Conservation (phyloP, 2,113 vertebrate genomes). For the Nibea albiflora region DNA sequence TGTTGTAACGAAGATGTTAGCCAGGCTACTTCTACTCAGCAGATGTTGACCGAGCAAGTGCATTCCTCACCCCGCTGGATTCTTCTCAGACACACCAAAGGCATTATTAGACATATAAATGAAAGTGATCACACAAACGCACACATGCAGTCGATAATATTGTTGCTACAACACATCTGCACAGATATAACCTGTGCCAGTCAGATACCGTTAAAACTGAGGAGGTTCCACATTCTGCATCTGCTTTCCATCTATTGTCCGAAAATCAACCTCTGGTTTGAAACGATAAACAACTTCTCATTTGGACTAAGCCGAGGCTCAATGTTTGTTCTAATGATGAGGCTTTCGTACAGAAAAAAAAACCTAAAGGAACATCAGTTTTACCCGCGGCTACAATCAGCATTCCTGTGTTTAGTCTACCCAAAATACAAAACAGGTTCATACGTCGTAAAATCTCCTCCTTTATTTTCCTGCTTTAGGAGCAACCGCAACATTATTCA, state of each 20-base stretch:
- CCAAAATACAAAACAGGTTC: conserved; percentile 57
- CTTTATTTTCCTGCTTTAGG: conserved; percentile 36
- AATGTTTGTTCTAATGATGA: conserved; percentile 29
- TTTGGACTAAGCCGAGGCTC: conserved; percentile 12
- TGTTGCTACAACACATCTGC: conserved; percentile 69
- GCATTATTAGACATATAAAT: conserved; percentile 13
- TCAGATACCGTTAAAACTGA: conserved; percentile 55
- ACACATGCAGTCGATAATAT: conserved; percentile 21
- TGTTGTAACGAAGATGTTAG: conserved; percentile 22
- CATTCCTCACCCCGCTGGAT: conserved; percentile 17
- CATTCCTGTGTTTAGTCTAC: conserved; percentile 19
- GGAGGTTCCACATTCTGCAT: conserved; percentile 59
- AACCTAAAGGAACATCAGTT: conserved; percentile 24
- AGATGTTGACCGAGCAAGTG: conserved; percentile 62
- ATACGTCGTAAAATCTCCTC: conserved; percentile 26
- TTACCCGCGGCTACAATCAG: conserved; percentile 53
- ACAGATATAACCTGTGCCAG: conserved; percentile 62
- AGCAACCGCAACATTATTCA: conserved; percentile 23
- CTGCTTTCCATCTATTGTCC: conserved; percentile 70
- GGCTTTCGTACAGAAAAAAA: conserved; percentile 11
- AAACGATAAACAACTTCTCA: conserved; percentile 63
- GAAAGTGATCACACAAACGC: conserved; percentile 16
- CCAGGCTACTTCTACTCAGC: conserved; percentile 14
- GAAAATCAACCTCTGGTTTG: conserved; percentile 41
- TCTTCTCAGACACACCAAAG: conserved; percentile 37